These are phyloP conservation scores for Flexamia atlantica DNA, from an alignment of 2,888 invertebrate species.

Conservation along the genomic window DNA sequence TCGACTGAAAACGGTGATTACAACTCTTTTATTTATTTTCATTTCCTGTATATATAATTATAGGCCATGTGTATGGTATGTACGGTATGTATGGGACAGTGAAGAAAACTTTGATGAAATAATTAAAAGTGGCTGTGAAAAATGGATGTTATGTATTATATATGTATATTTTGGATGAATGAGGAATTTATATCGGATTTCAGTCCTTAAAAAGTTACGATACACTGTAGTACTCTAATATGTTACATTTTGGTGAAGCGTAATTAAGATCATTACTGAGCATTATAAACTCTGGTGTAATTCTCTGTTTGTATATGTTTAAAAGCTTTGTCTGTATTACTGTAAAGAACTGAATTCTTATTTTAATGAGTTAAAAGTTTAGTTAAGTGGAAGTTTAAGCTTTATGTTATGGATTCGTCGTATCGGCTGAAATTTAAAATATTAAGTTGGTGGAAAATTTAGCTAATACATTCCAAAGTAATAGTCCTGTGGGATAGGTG, in stretches of 20 bases:
- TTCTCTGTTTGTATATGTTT: constrained; percentile 33
- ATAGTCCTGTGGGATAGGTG: neutral
- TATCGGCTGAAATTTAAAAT: neutral
- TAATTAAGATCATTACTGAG: neutral
- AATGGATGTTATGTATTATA: constrained; percentile 46
- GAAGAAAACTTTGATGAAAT: constrained; percentile 41
- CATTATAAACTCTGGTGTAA: neutral
- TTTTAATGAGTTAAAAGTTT: neutral
- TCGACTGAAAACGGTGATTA: neutral
- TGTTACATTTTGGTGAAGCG: constrained; percentile 25
- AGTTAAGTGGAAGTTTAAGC: constrained; percentile 17
- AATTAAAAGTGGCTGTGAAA: constrained; percentile 56
- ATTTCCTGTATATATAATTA: constrained; percentile 8
- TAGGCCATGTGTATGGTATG: constrained; percentile 31
- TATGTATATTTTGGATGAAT: constrained; percentile 48
- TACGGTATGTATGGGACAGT: constrained; percentile 20
- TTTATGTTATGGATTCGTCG: neutral
- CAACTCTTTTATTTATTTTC: constrained; percentile 15
- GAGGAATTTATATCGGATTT: constrained; percentile 27
- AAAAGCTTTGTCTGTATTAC: constrained; percentile 41
- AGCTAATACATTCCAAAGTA: constrained; percentile 20
- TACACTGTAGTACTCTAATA: constrained; percentile 1
- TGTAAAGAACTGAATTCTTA: neutral
- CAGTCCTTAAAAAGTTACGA: constrained; percentile 28
- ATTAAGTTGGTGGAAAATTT: constrained; percentile 7